A percentile compares a stretch with the other conserved stretches of the same genome.
phyloP scores from a whole-genome alignment of 2,888 invertebrate genomes.

The Spilosoma lubricipeda region DNA sequence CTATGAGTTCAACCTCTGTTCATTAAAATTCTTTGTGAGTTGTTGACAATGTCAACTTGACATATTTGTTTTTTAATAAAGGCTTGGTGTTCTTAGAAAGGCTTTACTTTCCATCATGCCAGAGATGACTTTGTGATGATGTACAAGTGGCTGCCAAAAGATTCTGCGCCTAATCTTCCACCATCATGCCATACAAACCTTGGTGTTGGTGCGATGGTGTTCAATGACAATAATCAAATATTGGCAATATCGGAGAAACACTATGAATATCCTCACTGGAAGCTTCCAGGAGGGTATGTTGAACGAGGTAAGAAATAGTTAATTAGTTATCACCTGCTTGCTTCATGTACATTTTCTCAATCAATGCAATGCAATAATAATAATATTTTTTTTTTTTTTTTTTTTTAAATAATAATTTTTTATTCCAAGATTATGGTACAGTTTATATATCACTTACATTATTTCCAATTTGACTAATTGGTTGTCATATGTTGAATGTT shows the following conservation, averaged over 20 bases:
- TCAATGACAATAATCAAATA: conserved; percentile 91
- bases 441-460: too few species aligned
- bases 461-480: too few species aligned
- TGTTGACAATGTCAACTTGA: conserved; percentile 20
- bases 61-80: conserved; percentile 49
- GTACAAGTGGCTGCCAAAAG: conserved; percentile 91
- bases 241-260: conserved; percentile 93
- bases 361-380: too few species aligned
- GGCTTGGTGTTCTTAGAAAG: conserved; percentile 86
- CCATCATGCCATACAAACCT: conserved; percentile 90
- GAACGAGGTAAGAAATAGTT: conserved; percentile 88
- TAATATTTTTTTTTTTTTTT: too few species aligned
- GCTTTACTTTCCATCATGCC: conserved; percentile 96
- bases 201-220: conserved; percentile 95
- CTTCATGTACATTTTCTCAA: neutral
- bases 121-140: conserved; percentile 92
- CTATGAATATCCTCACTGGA: conserved; percentile 90
- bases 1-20: conserved; percentile 16
- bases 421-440: too few species aligned
- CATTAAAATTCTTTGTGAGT: conserved; percentile 7
- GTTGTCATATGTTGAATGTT: too few species aligned
- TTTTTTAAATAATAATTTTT: too few species aligned
- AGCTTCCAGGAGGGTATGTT: conserved; percentile 96
- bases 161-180: conserved; percentile 89
- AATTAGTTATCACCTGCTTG: neutral